Evolutionary conservation across 1,140 invertebrate species (phyloP).

Genomic region (Plodia interpunctella): DNA sequence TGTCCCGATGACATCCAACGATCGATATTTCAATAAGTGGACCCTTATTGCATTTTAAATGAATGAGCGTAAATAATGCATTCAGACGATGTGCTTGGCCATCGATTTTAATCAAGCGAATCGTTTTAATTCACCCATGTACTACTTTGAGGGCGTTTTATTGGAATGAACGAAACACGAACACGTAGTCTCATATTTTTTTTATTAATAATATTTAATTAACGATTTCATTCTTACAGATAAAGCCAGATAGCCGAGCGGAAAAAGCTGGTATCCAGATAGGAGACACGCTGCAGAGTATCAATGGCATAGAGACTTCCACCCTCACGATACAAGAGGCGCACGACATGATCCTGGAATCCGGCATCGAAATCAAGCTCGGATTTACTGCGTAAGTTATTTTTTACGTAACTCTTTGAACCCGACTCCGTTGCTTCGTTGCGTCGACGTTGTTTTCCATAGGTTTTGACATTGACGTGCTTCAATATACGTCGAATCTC

Average conservation of each 20-base stretch:
- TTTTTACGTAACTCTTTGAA: too few species aligned
- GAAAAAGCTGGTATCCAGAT: conserved; percentile 88
- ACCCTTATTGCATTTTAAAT: conserved; percentile 7
- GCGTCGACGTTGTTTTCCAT: too few species aligned
- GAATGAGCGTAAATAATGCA: conserved; percentile 7
- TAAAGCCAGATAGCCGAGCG: conserved; percentile 86
- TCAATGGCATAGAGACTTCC: conserved; percentile 84
- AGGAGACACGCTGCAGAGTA: conserved; percentile 88
- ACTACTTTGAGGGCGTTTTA: neutral
- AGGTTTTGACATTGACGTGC: too few species aligned
- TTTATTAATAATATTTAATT: too few species aligned
- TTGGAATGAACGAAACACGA: neutral
- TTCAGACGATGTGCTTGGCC: neutral
- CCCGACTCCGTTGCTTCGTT: too few species aligned
- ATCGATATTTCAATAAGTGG: conserved; percentile 9
- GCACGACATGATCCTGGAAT: conserved; percentile 83
- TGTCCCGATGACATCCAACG: conserved; percentile 8
- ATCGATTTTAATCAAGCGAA: neutral
- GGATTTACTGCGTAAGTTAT: conserved; percentile 37
- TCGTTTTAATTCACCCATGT: neutral
- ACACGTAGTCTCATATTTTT: neutral
- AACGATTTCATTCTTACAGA: conserved; percentile 71
- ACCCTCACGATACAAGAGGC: conserved; percentile 87
- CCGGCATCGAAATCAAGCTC: conserved; percentile 34
- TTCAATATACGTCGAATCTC: too few species aligned